Evolutionary conservation across 1,140 invertebrate genomes (phyloP).

Genomic region (Drosophila subobscura): DNA sequence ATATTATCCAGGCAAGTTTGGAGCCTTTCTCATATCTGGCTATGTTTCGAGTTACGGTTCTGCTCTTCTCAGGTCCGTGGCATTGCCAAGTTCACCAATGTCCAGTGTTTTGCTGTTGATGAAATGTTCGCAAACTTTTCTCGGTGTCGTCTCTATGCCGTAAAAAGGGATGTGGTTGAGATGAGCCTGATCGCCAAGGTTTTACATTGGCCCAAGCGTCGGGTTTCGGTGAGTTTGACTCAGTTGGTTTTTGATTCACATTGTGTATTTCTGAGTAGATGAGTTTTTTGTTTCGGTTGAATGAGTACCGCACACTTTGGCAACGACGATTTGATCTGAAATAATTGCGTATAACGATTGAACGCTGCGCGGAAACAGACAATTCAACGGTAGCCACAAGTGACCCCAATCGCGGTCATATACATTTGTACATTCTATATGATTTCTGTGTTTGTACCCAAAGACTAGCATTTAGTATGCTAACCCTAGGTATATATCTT

Average conservation of each 20-base stretch:
- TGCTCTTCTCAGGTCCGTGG: constrained; percentile 32
- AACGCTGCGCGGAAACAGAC: no score
- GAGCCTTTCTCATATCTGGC: no score
- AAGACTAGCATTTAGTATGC: no score
- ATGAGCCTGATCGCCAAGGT: constrained; percentile 49
- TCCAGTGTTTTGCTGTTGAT: constrained; percentile 57
- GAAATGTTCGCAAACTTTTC: constrained; percentile 48
- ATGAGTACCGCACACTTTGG: not conserved
- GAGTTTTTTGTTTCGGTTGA: not conserved
- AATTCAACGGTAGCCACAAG: no score
- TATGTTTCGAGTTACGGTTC: not conserved
- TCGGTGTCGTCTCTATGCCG: constrained; percentile 61
- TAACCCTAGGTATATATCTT: no score
- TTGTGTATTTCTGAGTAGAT: no score
- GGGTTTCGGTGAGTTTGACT: constrained; percentile 55
- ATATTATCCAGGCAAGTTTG: constrained; percentile 52
- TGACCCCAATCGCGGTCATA: no score
- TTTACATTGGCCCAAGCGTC: constrained; percentile 38
- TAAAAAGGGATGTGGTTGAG: constrained; percentile 71
- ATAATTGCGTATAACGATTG: no score
- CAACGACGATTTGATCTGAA: no score
- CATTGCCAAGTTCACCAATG: constrained; percentile 70
- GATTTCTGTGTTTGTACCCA: no score
- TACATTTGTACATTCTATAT: no score
- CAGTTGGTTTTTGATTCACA: not conserved